Evolutionary conservation across 2,113 vertebrate species (phyloP), one percentile per base, ranked within the genome.

Genomic region (Hydropotes inermis): DNA sequence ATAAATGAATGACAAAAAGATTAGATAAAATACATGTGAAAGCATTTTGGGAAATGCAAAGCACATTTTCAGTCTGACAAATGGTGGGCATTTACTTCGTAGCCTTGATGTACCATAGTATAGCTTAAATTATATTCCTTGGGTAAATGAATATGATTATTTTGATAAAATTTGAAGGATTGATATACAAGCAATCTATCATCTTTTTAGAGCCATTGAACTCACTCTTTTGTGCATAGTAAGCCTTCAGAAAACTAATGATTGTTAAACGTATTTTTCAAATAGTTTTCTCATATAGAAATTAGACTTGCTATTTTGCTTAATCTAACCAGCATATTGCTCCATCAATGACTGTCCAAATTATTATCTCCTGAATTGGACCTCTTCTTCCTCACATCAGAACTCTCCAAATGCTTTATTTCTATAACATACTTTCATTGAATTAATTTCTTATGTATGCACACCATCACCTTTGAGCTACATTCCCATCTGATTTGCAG

Each of bases 11-110:
- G 54, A 36, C 39, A 95, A 89, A 30, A 64, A 82, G 30, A 57
- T 79, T 96, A 83, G 64, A 54, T n/a, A 91, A 92, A 89, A 87
- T 96, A n/a, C 4, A 87, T 84, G n/a, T 89, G 57, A 94, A 95
- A 70, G 23, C 11, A n/a, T 93, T 94, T 97, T 33, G 76, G 36
- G 28, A 78, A 96, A 94, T 76, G 8, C 15, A 96, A 93, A 96
- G 76, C 30, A 52, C 39, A 82, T 89, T 91, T 91, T 82, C 30
- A 54, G 10, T 91, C 47, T 83, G 43, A 92, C 25, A 85, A 33
- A 82, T 33, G 13, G 55, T 21, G 50, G 58, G 15, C 23, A 14
- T 96, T 93, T 87, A 47, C 28, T 57, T 33, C 64, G 14, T 28
- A 79, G 10, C 4, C 13, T 52, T 60, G 25, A 23, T 86, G 4